Percentiles rank a stretch among this genome's conserved stretches.
phyloP scores from a whole-genome alignment of 1,140 invertebrate species.

The Eupristina koningsbergeri region DNA sequence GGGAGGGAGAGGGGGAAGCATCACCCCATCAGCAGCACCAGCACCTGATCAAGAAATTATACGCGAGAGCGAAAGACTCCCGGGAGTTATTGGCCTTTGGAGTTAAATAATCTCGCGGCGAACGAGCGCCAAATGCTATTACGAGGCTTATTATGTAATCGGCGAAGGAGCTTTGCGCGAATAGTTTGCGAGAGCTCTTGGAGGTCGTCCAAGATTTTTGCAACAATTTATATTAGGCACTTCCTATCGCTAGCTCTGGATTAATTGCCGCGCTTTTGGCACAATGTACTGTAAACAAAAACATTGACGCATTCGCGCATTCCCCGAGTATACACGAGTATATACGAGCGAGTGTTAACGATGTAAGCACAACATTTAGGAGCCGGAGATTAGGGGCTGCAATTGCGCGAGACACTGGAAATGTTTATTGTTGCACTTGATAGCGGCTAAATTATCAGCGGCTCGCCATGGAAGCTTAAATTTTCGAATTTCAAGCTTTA shows the following conservation, averaged over 20 bases:
- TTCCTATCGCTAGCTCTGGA: not conserved
- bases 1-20: no score
- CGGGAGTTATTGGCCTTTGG: constrained; percentile 33
- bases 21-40: no score
- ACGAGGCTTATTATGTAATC: constrained; percentile 32
- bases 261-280: not conserved
- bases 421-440: no score
- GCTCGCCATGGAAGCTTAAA: no score
- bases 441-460: no score
- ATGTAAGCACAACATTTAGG: not conserved
- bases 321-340: not conserved
- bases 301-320: not conserved
- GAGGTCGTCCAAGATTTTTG: constrained; percentile 31
- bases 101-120: constrained; percentile 36
- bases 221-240: constrained; percentile 13
- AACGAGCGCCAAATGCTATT: constrained; percentile 1
- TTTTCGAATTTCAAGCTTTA: no score
- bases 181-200: not conserved
- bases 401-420: no score
- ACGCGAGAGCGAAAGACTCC: not conserved
- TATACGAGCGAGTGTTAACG: not conserved
- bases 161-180: not conserved
- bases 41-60: constrained; percentile 37
- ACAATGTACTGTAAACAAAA: constrained; percentile 10
- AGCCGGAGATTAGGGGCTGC: no score